Evolutionary conservation across 2,888 invertebrate genomes (phyloP), one percentile per base, ranked within the genome.

Genomic region (Disparrhopalites patrizii): DNA sequence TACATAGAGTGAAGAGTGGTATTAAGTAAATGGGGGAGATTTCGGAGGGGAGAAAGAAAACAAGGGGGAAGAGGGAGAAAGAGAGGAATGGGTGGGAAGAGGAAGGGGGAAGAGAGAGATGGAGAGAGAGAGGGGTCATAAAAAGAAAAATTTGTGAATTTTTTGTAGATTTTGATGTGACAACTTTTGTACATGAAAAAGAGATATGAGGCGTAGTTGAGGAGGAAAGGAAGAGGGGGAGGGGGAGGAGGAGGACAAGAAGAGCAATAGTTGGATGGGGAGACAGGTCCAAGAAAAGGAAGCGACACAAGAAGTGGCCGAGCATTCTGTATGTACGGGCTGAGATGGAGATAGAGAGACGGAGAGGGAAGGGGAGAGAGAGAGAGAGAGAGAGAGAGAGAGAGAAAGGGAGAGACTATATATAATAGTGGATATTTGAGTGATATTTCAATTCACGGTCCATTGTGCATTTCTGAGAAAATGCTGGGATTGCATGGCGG

Each of bases 401-500:
- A n/a, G n/a, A n/a, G n/a, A n/a, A n/a, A n/a, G n/a, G n/a, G n/a
- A n/a, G n/a, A n/a, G 10, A n/a, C n/a, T n/a, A n/a, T n/a, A n/a
- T n/a, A n/a, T n/a, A n/a, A n/a, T 62, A 63, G 63, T 63, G 63
- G 64, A 64, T 64, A 63, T 63, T 63, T 63, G 55, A 55, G 51
- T 64, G 63, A 67, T 67, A 68, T 68, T 68, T 65, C 65, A 68
- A 61, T 65, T 68, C 68, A 68, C 68, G 68, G 60, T 61, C 62
- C 68, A 68, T 68, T 68, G 68, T 65, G 52, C 64, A 63, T 63
- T 67, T 67, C 67, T 67, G 58, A 63, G 67, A 67, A 67, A 67
- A 67, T 55, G 66, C 54, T 62, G 40, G 60, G 65, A 66, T 66
- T 62, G 66, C 66, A 56, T 51, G 62, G 66, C 47, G 65, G 61